phyloP scores from a whole-genome alignment of 2,888 invertebrate species.

The Eupsilia transversa region DNA sequence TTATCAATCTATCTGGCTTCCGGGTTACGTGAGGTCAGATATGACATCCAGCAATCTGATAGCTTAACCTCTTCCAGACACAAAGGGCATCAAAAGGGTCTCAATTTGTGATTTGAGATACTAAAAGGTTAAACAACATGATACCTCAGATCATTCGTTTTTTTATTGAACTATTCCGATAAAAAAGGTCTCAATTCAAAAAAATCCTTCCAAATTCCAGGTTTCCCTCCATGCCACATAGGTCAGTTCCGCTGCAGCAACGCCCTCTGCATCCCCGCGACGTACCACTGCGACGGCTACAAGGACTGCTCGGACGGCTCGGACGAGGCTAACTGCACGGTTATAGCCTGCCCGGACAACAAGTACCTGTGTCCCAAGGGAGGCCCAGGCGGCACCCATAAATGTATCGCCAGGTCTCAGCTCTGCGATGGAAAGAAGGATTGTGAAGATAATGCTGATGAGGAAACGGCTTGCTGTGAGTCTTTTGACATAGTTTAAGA shows the following conservation, averaged over 20 bases:
- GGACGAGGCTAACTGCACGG: slow-evolving; percentile 96
- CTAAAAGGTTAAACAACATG: background rate
- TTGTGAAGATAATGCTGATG: slow-evolving; percentile 97
- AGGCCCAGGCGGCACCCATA: slow-evolving; percentile 93
- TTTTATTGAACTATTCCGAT: background rate
- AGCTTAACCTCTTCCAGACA: background rate
- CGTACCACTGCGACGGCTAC: slow-evolving; percentile 96
- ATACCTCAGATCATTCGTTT: background rate
- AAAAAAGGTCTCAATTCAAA: background rate
- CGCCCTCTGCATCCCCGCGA: slow-evolving; percentile 97
- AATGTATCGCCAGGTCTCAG: slow-evolving; percentile 96
- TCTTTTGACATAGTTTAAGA: slow-evolving; percentile 63
- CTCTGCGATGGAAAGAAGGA: slow-evolving; percentile 97
- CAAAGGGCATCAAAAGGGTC: background rate
- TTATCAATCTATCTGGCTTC: background rate
- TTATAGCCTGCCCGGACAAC: slow-evolving; percentile 96
- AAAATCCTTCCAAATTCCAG: slow-evolving; percentile 83
- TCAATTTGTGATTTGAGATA: background rate
- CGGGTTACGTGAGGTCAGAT: background rate
- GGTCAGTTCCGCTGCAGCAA: slow-evolving; percentile 98
- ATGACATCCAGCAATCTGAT: background rate
- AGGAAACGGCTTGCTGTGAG: slow-evolving; percentile 97
- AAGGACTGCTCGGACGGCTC: slow-evolving; percentile 98
- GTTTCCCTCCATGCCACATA: slow-evolving; percentile 96
- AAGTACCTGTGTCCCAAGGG: slow-evolving; percentile 97